Percentiles rank a stretch among this genome's conserved stretches.
These are phyloP conservation scores for Tragulus kanchil DNA, from an alignment of 2,113 vertebrate genomes.

Conservation along the genomic window DNA sequence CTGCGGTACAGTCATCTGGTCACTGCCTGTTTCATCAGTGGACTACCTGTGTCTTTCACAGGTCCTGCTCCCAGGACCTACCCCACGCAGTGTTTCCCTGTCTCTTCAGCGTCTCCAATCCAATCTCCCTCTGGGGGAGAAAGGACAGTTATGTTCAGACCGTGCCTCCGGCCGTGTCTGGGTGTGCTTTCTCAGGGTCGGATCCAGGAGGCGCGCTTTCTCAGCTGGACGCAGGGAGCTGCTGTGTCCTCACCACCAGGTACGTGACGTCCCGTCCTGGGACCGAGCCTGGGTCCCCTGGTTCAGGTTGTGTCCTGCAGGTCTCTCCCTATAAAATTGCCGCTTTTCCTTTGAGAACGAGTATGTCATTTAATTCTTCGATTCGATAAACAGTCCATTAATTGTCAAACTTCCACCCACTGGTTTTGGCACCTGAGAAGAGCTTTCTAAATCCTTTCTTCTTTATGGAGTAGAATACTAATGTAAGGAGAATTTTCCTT, in stretches of 20 bases:
- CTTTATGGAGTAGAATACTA: neutral
- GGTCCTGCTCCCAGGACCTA: neutral
- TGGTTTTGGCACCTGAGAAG: accelerated
- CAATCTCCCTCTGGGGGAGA: no score
- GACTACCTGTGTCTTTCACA: accelerated
- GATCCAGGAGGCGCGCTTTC: no score
- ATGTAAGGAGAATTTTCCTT: neutral
- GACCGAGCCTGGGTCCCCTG: no score
- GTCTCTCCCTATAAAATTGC: neutral
- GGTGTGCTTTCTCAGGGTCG: neutral
- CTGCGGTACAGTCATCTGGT: accelerated
- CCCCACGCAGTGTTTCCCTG: accelerated
- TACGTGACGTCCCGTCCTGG: accelerated
- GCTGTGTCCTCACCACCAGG: no score
- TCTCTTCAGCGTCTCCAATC: neutral
- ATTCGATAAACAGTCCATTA: neutral
- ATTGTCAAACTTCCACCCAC: no score
- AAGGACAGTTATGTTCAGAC: neutral
- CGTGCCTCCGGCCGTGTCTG: accelerated
- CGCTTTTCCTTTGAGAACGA: neutral
- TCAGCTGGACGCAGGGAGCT: accelerated
- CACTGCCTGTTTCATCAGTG: accelerated
- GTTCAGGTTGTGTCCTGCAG: accelerated
- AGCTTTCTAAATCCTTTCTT: neutral
- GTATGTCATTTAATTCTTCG: neutral